These are phyloP conservation scores for Electrona antarctica DNA, from an alignment of 2,113 vertebrate species.

Conservation along the genomic window DNA sequence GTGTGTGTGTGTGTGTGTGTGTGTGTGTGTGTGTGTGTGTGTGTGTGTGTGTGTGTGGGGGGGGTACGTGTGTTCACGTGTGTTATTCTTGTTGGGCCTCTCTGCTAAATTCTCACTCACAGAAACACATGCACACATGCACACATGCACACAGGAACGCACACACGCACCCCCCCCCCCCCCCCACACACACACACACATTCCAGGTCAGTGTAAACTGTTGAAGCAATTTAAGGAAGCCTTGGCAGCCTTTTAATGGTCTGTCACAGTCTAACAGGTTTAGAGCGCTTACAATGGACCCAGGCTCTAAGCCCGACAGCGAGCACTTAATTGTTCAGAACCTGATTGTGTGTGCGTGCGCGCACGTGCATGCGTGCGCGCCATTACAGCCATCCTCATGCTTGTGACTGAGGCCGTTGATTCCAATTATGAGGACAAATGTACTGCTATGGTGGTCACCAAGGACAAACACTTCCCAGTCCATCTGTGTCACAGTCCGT, in stretches of 20 bases:
- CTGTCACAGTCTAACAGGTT: slow-evolving; percentile 83
- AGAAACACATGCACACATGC: slow-evolving; percentile 32
- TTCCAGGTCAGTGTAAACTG: slow-evolving; percentile 62
- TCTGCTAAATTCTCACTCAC: slow-evolving; percentile 12
- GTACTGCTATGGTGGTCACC: slow-evolving; percentile 2
- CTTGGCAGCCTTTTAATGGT: slow-evolving; percentile 82
- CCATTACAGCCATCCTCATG: slow-evolving; percentile 65
- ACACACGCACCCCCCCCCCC: background rate
- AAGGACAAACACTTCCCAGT: slow-evolving; percentile 52
- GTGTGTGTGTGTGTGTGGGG: background rate
- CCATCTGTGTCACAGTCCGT: slow-evolving; percentile 42
- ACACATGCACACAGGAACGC: slow-evolving; percentile 4
- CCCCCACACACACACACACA: slow-evolving; percentile 55
- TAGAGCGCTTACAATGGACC: slow-evolving; percentile 80
- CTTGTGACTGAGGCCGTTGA: slow-evolving; percentile 76
- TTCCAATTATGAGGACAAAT: slow-evolving; percentile 66
- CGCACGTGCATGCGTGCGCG: slow-evolving; percentile 1
- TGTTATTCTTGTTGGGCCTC: background rate
- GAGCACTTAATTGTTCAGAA: slow-evolving; percentile 81
- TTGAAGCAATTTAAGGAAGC: slow-evolving; percentile 74
- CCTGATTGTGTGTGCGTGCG: slow-evolving; percentile 62
- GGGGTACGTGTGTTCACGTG: background rate
- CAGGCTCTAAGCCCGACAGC: slow-evolving; percentile 80
- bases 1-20: background rate
- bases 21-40: background rate